Percentiles rank a stretch among this genome's conserved stretches.
These are phyloP conservation scores for Rhyzopertha dominica DNA, from an alignment of 1,140 invertebrate species.

Conservation along the genomic window DNA sequence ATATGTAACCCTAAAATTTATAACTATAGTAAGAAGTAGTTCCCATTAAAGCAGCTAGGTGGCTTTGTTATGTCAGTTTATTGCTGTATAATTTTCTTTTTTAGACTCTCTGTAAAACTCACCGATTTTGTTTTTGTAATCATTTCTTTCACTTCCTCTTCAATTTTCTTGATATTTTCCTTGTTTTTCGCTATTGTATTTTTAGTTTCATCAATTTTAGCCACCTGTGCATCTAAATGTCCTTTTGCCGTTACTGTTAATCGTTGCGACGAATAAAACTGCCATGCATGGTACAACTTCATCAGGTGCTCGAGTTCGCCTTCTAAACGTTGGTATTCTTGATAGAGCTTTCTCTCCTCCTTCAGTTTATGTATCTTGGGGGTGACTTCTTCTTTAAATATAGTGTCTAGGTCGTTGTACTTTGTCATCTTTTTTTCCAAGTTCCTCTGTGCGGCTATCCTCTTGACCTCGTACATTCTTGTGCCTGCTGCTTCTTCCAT, in stretches of 20 bases:
- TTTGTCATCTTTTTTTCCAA: constrained; percentile 92
- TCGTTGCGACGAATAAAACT: constrained; percentile 56
- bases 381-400: constrained; percentile 81
- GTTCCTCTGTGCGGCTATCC: constrained; percentile 77
- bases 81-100: no score
- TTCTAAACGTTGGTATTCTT: constrained; percentile 83
- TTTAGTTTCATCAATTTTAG: constrained; percentile 52
- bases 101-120: no score
- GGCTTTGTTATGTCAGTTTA: no score
- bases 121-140: constrained; percentile 54
- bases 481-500: constrained; percentile 99
- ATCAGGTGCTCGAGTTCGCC: constrained; percentile 82
- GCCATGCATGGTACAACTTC: constrained; percentile 72
- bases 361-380: constrained; percentile 84
- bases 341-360: constrained; percentile 77
- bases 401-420: no score
- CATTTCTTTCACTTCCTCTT: constrained; percentile 51
- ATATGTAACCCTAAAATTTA: no score
- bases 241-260: constrained; percentile 52
- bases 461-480: constrained; percentile 93
- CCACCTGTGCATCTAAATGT: constrained; percentile 50
- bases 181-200: constrained; percentile 53
- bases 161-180: constrained; percentile 47
- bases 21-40: no score
- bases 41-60: no score